Evolutionary conservation across 2,797 vertebrate genomes (phyloP), one percentile per base, ranked within the genome.

Genomic region (Heterohyrax brucei): DNA sequence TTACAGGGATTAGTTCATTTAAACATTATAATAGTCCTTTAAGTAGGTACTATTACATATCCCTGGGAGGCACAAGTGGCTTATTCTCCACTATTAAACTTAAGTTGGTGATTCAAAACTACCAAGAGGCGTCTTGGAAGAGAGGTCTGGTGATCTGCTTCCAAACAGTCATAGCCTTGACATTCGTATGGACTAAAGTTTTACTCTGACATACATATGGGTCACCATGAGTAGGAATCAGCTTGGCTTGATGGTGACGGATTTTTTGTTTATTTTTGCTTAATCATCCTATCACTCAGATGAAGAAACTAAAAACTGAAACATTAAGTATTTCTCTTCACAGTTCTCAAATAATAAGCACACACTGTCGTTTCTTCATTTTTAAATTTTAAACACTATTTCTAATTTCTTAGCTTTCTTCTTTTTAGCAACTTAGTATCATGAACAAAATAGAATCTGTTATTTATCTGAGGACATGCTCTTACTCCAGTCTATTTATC

Each of bases 331-430:
- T 44, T 61, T 75, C 56, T 48, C 33, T 93, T 44, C 87, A 13
- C 18, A 88, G 68, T 92, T 85, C 62, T 70, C 84, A 76, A 75
- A 91, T 39, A 66, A 72, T 76, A 30, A 33, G 59, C 44, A 78
- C 44, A 68, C 13, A 39, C 44, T 48, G 44, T 3, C 79, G 79
- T 84, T 84, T 94, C 30, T 73, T 92, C 22, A 70, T 84, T 89
- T 91, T 88, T 46, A 92, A 78, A 84, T 59, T 91, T 87, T 50
- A 90, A 30, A 61, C n/a, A 33, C 50, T 50, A 48, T 73, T 39
- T 53, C 48, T 70, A 84, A 82, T 64, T 76, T 81, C 28, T 85
- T 86, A 64, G n/a, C 59, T 44, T 48, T 56, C 5, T 39, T 87
- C 10, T 75, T 84, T 75, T 85, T 62, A 76, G 22, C 26, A 70